Evolutionary conservation across 2,797 vertebrate species (phyloP).

Genomic region (Lepus townsendii): DNA sequence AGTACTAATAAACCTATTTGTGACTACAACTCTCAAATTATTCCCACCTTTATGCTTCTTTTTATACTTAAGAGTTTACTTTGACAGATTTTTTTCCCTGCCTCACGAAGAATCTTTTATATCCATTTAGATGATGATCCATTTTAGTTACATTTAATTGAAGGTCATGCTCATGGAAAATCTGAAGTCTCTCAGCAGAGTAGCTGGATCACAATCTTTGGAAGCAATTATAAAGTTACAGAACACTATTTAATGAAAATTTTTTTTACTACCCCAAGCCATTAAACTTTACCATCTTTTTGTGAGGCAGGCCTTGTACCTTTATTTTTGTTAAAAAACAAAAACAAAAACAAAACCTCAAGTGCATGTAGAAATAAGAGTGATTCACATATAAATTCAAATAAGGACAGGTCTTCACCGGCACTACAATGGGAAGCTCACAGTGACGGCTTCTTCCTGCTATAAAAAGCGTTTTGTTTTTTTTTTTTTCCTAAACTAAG

Average conservation of each 20-base stretch:
- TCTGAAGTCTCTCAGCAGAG: not conserved
- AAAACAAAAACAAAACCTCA: not conserved
- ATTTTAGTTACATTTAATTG: slow-evolving; percentile 57
- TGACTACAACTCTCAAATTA: slow-evolving; percentile 3
- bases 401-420: slow-evolving; percentile 4
- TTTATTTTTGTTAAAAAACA: slow-evolving; percentile 27
- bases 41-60: slow-evolving; percentile 31
- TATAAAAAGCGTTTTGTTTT: not conserved
- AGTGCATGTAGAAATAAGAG: not conserved
- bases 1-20: slow-evolving; percentile 45
- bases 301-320: not conserved
- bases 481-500: not conserved
- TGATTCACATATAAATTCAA: slow-evolving; percentile 43
- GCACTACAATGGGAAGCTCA: slow-evolving; percentile 23
- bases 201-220: slow-evolving; percentile 33
- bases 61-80: not conserved
- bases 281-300: slow-evolving; percentile 32
- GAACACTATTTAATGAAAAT: slow-evolving; percentile 20
- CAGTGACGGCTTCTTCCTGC: slow-evolving; percentile 8
- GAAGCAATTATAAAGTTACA: not conserved
- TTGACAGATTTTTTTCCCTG: not conserved
- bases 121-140: slow-evolving; percentile 1
- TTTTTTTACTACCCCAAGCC: slow-evolving; percentile 47
- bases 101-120: slow-evolving; percentile 19
- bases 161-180: not conserved